Percentiles rank a stretch among this genome's conserved stretches.
phyloP scores from a whole-genome alignment of 2,888 invertebrate genomes.

The Caenorhabditis drosophilae region DNA sequence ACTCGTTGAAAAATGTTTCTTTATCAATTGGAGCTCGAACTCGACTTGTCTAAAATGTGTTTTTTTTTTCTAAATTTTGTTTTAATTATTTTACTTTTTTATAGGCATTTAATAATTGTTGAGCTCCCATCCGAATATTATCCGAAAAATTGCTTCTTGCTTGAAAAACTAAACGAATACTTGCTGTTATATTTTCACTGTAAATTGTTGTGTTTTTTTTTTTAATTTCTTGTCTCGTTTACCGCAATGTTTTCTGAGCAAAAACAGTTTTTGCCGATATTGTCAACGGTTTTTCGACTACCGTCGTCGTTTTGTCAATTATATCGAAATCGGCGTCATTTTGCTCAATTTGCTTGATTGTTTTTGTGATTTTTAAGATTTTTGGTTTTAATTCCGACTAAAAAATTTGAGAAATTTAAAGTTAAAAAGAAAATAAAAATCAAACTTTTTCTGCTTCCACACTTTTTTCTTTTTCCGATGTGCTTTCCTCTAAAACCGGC shows the following conservation, averaged over 20 bases:
- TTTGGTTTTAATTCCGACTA: neutral
- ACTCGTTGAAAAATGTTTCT: conserved; percentile 4
- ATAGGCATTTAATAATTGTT: neutral
- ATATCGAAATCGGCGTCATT: neutral
- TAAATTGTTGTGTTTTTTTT: neutral
- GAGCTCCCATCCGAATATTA: neutral
- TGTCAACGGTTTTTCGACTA: neutral
- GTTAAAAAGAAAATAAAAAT: neutral
- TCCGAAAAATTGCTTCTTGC: neutral
- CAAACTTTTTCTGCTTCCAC: neutral
- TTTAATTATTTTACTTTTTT: neutral
- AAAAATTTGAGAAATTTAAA: neutral
- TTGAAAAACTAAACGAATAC: conserved; percentile 1
- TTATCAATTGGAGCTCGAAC: neutral
- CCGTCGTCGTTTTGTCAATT: neutral
- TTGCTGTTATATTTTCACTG: neutral
- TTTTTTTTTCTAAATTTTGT: neutral
- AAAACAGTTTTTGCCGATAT: too few relatives aligned
- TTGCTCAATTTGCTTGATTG: neutral
- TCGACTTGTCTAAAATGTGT: neutral
- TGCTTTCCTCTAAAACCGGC: neutral
- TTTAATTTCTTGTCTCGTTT: neutral
- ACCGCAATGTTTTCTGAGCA: too few relatives aligned
- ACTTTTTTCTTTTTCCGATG: neutral
- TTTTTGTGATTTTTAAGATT: neutral